Conservation (phyloP, 2,113 vertebrate genomes). For the Microcebus ravelobensis region DNA sequence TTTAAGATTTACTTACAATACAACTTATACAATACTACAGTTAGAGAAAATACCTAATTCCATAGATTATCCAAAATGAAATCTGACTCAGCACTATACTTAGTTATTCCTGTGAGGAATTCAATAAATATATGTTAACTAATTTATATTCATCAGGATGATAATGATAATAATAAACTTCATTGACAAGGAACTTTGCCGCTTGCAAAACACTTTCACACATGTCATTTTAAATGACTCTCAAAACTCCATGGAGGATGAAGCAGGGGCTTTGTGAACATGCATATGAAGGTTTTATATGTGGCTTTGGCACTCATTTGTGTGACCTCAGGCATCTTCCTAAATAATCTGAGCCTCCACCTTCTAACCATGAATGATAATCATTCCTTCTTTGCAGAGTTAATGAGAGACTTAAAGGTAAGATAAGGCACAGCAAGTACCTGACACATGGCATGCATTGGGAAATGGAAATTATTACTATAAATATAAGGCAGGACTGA, state of each 20-base stretch:
- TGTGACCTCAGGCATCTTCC: background rate
- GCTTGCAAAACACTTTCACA: background rate
- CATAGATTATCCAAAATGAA: background rate
- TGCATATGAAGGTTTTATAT: background rate
- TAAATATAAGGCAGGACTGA: background rate
- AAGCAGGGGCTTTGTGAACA: background rate
- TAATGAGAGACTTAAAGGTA: background rate
- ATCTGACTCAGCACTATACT: background rate
- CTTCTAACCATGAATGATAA: background rate
- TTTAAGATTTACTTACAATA: conserved; percentile 18
- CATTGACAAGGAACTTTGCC: background rate
- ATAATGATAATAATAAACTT: background rate
- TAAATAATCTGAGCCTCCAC: background rate
- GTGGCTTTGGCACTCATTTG: background rate
- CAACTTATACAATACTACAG: background rate
- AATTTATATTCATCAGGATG: background rate
- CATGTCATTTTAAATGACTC: background rate
- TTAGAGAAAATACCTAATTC: background rate
- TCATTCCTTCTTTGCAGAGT: background rate
- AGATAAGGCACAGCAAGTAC: background rate
- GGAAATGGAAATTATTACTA: background rate
- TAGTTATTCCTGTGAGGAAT: background rate
- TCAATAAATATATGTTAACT: background rate
- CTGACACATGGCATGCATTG: background rate
- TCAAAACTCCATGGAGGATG: background rate